These are phyloP conservation scores for Limnodromus scolopaceus DNA, from an alignment of 2,797 vertebrate species.

Conservation along the genomic window DNA sequence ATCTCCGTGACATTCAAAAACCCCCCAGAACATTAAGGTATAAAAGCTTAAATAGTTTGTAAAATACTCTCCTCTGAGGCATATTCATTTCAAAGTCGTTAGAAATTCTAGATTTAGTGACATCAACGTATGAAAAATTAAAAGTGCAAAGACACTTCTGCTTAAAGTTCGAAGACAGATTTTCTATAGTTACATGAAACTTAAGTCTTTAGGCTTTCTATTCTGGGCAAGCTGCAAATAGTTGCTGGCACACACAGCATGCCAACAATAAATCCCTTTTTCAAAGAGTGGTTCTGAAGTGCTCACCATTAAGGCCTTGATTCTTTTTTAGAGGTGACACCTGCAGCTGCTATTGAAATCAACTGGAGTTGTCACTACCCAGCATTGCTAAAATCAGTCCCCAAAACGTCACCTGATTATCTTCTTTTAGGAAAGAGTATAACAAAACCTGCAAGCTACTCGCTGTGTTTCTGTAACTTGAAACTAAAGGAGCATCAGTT, in stretches of 20 bases:
- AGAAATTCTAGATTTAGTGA: slow-evolving; percentile 75
- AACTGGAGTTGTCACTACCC: slow-evolving; percentile 28
- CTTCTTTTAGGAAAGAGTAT: neutral
- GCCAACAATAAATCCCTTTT: slow-evolving; percentile 69
- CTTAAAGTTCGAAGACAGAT: slow-evolving; percentile 55
- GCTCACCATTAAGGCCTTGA: slow-evolving; percentile 46
- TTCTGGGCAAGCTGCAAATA: slow-evolving; percentile 67
- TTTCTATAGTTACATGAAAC: slow-evolving; percentile 68
- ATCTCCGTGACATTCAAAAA: slow-evolving; percentile 43
- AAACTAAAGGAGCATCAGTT: neutral
- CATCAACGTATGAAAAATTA: slow-evolving; percentile 35
- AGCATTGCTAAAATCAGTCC: neutral
- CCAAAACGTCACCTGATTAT: neutral
- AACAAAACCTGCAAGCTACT: neutral
- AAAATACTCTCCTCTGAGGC: neutral
- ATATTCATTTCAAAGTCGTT: slow-evolving; percentile 40
- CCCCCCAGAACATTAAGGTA: neutral
- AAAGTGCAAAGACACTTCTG: slow-evolving; percentile 75
- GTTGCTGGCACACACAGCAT: slow-evolving; percentile 59
- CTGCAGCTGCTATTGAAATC: slow-evolving; percentile 67
- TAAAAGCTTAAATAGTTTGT: neutral
- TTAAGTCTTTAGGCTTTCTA: slow-evolving; percentile 66
- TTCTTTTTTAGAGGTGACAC: slow-evolving; percentile 69
- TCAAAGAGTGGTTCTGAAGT: slow-evolving; percentile 62
- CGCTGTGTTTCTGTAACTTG: neutral